Percentiles rank a stretch among this genome's conserved stretches.
Conservation (phyloP, 2,888 invertebrate genomes). For the Drosophila kanekoi region DNA sequence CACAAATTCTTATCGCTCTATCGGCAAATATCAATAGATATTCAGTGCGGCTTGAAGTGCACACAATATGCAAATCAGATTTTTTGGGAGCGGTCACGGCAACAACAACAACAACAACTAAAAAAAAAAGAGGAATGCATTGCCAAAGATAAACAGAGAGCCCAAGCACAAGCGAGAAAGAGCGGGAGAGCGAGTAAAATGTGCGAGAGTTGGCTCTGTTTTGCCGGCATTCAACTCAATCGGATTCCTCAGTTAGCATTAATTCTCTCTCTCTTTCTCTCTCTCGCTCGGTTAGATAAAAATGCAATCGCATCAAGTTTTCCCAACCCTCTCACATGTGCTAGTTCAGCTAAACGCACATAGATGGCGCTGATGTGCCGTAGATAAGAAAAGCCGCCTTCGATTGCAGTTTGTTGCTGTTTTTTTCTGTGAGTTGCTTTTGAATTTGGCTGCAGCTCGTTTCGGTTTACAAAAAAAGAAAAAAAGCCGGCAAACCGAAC, state of each 20-base stretch:
- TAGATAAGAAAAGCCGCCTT: slow-evolving; percentile 41
- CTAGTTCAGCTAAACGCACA: slow-evolving; percentile 48
- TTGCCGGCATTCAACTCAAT: slow-evolving; percentile 54
- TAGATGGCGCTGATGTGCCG: slow-evolving; percentile 61
- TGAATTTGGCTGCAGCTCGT: slow-evolving; percentile 5
- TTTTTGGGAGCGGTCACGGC: slow-evolving; percentile 71
- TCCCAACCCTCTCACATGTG: slow-evolving; percentile 16
- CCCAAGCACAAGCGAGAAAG: not conserved
- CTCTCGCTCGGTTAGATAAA: slow-evolving; percentile 37
- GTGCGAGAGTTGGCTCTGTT: slow-evolving; percentile 34
- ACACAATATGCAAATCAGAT: slow-evolving; percentile 54
- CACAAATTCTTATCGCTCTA: slow-evolving; percentile 44
- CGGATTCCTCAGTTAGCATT: not conserved
- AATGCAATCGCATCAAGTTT: slow-evolving; percentile 39
- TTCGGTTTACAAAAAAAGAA: slow-evolving; percentile 40
- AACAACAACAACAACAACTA: slow-evolving; percentile 37
- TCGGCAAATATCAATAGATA: slow-evolving; percentile 29
- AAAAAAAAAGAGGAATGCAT: slow-evolving; percentile 41
- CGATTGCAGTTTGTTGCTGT: slow-evolving; percentile 37
- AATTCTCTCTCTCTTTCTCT: not conserved
- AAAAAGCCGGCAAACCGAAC: slow-evolving; percentile 23
- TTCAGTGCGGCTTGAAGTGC: slow-evolving; percentile 29
- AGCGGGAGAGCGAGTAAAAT: slow-evolving; percentile 1
- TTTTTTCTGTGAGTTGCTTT: slow-evolving; percentile 5
- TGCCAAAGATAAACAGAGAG: slow-evolving; percentile 73